Evolutionary conservation across 2,113 vertebrate genomes (phyloP).

Genomic region (Pogona vitticeps): DNA sequence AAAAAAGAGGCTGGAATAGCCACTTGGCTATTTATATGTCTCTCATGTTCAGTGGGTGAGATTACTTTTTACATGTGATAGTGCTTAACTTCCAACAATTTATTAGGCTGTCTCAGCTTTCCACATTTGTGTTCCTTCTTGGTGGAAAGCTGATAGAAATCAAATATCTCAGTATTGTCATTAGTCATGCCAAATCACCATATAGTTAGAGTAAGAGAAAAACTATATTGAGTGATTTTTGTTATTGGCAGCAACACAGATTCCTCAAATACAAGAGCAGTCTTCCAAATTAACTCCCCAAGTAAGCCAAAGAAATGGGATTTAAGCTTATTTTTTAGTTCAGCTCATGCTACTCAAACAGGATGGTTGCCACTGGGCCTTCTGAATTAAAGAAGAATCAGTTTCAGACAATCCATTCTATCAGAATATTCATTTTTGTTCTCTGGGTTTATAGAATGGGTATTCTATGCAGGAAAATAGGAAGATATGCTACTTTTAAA

Average conservation of each 20-base stretch:
- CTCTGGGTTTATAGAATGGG: background rate
- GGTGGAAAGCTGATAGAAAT: background rate
- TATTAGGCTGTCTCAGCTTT: fast-evolving
- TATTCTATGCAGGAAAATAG: no score
- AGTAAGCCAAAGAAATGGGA: background rate
- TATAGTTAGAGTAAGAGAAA: background rate
- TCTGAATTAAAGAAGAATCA: background rate
- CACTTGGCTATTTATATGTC: no score
- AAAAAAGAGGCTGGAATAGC: no score
- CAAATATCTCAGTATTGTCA: background rate
- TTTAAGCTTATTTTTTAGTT: background rate
- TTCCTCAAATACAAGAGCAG: no score
- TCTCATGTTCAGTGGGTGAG: no score
- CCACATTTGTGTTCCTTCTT: slow-evolving; percentile 11
- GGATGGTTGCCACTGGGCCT: no score
- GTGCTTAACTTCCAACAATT: background rate
- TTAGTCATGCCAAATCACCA: background rate
- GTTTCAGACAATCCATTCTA: no score
- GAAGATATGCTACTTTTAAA: no score
- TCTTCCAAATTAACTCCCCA: background rate
- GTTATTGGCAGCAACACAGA: background rate
- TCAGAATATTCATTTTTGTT: no score
- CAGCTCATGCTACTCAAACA: background rate
- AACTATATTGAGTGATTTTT: slow-evolving; percentile 23
- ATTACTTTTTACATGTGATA: no score